Conservation (phyloP, 2,113 vertebrate genomes). For the Nesoenas mayeri region DNA sequence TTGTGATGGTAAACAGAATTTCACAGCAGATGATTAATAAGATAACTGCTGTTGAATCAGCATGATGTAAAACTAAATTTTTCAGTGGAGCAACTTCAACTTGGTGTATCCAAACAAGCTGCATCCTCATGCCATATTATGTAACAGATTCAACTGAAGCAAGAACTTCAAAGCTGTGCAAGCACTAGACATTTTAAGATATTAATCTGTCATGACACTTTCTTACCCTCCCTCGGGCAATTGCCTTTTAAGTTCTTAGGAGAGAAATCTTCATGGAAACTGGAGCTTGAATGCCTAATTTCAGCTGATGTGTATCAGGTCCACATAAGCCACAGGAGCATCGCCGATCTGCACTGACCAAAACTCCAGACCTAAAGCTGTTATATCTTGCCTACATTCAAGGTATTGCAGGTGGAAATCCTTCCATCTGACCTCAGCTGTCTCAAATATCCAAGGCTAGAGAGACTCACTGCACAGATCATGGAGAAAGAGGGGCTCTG, state of each 20-base stretch:
- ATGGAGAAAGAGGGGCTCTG: background rate
- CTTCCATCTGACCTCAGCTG: background rate
- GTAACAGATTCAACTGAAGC: background rate
- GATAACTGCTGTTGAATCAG: background rate
- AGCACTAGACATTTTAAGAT: background rate
- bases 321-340: background rate
- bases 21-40: background rate
- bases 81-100: background rate
- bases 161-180: background rate
- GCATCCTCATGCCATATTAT: background rate
- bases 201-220: background rate
- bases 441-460: background rate
- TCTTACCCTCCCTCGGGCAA: background rate
- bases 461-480: background rate
- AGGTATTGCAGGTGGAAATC: background rate
- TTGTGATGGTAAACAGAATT: background rate
- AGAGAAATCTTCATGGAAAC: background rate
- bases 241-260: background rate
- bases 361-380: background rate
- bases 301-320: background rate
- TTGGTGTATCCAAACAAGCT: background rate
- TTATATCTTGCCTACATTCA: background rate
- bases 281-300: background rate
- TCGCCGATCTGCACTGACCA: fast-evolving
- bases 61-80: background rate